A percentile compares a stretch with the other conserved stretches of the same genome.
Evolutionary conservation across 1,140 invertebrate genomes (phyloP).

Genomic region (Drosophila paulistorum): DNA sequence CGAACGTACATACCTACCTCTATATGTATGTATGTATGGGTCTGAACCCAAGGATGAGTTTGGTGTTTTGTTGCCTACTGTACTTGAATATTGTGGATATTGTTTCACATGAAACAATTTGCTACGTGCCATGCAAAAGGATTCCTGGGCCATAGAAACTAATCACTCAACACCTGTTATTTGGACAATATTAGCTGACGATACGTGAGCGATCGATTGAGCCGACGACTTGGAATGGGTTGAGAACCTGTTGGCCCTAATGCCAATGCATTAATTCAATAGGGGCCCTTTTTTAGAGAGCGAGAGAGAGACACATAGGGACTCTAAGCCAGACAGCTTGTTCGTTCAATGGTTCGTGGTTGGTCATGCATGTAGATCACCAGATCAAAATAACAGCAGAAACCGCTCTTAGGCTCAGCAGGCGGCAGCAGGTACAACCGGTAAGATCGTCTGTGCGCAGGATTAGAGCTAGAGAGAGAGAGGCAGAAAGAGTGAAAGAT

Average conservation of each 20-base stretch:
- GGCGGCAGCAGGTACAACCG: slow-evolving; percentile 33
- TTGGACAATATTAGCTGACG: slow-evolving; percentile 61
- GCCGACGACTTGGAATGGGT: background rate
- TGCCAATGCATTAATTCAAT: slow-evolving; percentile 72
- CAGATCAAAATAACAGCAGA: slow-evolving; percentile 50
- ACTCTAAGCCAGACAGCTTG: slow-evolving; percentile 25
- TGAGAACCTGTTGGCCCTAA: slow-evolving; percentile 68
- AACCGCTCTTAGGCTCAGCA: slow-evolving; percentile 23
- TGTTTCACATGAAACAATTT: slow-evolving; percentile 52
- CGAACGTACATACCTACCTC: slow-evolving; percentile 11
- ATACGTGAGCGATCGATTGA: slow-evolving; percentile 37
- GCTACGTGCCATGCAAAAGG: slow-evolving; percentile 59
- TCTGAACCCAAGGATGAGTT: background rate
- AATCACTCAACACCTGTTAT: slow-evolving; percentile 77
- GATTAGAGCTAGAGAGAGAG: slow-evolving; percentile 65
- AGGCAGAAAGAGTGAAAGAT: slow-evolving; percentile 42
- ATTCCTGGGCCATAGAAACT: slow-evolving; percentile 47
- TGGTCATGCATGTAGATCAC: slow-evolving; percentile 62
- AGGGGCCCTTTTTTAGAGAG: slow-evolving; percentile 18
- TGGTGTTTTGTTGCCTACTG: background rate
- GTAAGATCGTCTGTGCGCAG: slow-evolving; percentile 55
- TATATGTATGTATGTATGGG: background rate
- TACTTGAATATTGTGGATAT: background rate
- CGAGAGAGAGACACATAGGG: too few relatives aligned
- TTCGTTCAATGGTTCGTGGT: slow-evolving; percentile 16